Conservation (phyloP, 2,113 vertebrate genomes). For the Sturnus vulgaris region DNA sequence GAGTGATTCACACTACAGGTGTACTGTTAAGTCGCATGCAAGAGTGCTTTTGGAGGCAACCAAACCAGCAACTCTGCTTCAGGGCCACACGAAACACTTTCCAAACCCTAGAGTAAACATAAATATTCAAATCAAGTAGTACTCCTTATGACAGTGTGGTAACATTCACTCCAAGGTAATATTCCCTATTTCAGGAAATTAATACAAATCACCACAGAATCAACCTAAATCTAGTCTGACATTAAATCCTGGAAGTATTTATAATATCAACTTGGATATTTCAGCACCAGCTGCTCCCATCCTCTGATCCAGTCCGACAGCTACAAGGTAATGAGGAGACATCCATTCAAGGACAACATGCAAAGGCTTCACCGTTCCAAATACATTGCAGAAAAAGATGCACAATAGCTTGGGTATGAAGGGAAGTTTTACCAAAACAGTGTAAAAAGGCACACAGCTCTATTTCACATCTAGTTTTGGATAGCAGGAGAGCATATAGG, state of each 20-base stretch:
- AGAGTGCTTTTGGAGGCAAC: neutral
- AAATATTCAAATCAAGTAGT: neutral
- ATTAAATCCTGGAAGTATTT: neutral
- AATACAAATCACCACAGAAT: neutral
- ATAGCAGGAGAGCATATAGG: neutral
- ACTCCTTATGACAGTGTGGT: neutral
- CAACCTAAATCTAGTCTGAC: neutral
- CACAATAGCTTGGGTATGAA: neutral
- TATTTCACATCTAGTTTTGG: neutral
- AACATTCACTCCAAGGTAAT: neutral
- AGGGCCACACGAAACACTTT: neutral
- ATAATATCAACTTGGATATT: neutral
- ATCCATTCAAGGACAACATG: neutral
- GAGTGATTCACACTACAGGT: neutral
- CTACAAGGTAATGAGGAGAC: neutral
- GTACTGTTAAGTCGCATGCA: rapidly evolving
- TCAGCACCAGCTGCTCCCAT: neutral
- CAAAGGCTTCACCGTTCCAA: neutral
- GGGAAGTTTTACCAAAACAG: neutral
- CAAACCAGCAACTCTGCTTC: neutral
- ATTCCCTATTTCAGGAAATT: neutral
- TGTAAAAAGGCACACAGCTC: neutral
- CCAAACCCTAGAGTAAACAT: neutral
- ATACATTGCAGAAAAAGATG: neutral
- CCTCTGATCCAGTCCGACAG: neutral